Conservation (phyloP, 2,797 vertebrate species). For the Hylomyscus alleni region DNA sequence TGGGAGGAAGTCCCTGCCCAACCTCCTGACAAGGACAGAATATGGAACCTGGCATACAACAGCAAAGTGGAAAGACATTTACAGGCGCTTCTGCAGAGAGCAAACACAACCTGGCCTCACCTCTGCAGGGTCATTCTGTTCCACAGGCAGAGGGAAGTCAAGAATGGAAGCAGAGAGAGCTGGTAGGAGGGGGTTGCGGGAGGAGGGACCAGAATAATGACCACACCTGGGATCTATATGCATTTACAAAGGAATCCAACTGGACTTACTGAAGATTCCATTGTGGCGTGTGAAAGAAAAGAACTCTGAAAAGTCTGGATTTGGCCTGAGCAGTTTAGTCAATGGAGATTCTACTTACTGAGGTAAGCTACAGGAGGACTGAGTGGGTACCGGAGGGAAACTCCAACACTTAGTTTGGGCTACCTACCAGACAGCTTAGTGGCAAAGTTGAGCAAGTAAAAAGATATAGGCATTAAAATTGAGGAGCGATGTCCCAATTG, state of each 20-base stretch:
- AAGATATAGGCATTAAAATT: conserved; percentile 12
- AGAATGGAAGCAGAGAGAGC: not conserved
- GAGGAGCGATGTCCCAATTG: not conserved
- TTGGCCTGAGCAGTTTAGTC: not conserved
- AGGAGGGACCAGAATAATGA: not conserved
- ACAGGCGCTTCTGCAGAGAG: conserved; percentile 15
- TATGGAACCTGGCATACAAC: not conserved
- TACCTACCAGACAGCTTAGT: not conserved
- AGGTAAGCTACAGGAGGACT: not conserved
- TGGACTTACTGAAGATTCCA: not conserved
- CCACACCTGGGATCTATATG: not conserved
- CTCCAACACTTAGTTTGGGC: not conserved
- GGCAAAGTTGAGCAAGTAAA: conserved; percentile 11
- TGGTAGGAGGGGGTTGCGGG: not conserved
- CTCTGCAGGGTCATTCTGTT: conserved; percentile 5
- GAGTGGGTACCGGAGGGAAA: not conserved
- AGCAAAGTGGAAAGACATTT: not conserved
- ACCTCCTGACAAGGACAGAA: not conserved
- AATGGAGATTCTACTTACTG: not conserved
- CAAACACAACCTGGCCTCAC: not conserved
- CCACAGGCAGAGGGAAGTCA: not conserved
- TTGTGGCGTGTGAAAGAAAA: conserved; percentile 9
- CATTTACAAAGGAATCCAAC: not conserved
- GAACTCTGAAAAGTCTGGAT: conserved; percentile 2
- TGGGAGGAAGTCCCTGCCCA: not conserved